Evolutionary conservation across 2,888 invertebrate genomes (phyloP).

Genomic region (Cephus spinipes): DNA sequence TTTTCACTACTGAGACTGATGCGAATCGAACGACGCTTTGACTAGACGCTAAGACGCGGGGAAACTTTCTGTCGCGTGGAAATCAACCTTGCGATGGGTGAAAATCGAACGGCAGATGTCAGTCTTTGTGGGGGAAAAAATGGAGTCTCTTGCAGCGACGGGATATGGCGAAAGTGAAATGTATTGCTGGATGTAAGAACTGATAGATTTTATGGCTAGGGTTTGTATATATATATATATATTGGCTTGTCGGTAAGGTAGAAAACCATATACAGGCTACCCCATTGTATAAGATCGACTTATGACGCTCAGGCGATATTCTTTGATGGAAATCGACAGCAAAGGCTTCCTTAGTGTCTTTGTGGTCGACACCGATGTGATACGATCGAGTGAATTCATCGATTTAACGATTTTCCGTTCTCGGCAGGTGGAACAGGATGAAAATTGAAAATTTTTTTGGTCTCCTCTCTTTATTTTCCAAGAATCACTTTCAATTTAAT

Average conservation of each 20-base stretch:
- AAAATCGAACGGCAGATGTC: neutral
- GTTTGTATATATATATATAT: too few species aligned
- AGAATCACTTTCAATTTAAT: neutral
- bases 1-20: neutral
- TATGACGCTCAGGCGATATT: neutral
- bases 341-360: neutral
- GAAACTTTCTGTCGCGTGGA: neutral
- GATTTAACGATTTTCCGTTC: neutral
- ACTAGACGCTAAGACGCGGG: neutral
- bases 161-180: neutral
- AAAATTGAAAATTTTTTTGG: neutral
- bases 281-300: neutral
- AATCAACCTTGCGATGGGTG: neutral
- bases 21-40: neutral
- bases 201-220: neutral
- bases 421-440: neutral
- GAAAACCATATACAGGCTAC: neutral
- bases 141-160: neutral
- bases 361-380: neutral
- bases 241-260: neutral
- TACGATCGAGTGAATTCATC: neutral
- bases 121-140: neutral
- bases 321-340: neutral
- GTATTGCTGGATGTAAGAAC: neutral
- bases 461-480: neutral